Evolutionary conservation across 2,797 vertebrate species (phyloP).

Genomic region (Lacerta viridis): DNA sequence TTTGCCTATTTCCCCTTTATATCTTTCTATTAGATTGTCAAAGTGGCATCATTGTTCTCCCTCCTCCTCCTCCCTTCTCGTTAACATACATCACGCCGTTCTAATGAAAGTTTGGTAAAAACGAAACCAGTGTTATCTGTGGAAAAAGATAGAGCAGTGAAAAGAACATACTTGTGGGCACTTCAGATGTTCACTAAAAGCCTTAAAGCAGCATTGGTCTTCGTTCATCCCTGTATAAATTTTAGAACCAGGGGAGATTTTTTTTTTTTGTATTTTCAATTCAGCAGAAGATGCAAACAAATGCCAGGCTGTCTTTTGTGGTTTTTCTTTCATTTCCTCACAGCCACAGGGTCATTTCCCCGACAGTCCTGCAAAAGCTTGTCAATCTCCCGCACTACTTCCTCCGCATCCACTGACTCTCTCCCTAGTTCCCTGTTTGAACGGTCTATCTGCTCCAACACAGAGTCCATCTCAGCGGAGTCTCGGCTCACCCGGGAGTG

Average conservation of each 20-base stretch:
- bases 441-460: constrained; percentile 90
- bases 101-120: constrained; percentile 84
- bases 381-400: constrained; percentile 99
- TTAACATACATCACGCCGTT: constrained; percentile 78
- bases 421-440: constrained; percentile 86
- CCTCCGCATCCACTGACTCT: constrained; percentile 94
- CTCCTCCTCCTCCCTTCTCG: constrained; percentile 60
- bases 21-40: constrained; percentile 91
- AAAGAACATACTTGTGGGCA: constrained; percentile 97
- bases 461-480: constrained; percentile 91
- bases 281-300: constrained; percentile 81
- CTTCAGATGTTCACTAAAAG: constrained; percentile 96
- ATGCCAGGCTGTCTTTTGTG: constrained; percentile 85
- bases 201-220: constrained; percentile 90
- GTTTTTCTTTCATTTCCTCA: constrained; percentile 91
- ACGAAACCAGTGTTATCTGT: constrained; percentile 83
- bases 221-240: constrained; percentile 88
- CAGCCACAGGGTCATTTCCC: constrained; percentile 90
- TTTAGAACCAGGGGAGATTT: constrained; percentile 81
- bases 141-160: constrained; percentile 91
- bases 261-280: constrained; percentile 70
- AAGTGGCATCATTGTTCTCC: constrained; percentile 82
- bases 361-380: constrained; percentile 99
- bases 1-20: constrained; percentile 70
- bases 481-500: constrained; percentile 94